Evolutionary conservation across 2,888 invertebrate genomes (phyloP).

Genomic region (Dendrolimus pini): DNA sequence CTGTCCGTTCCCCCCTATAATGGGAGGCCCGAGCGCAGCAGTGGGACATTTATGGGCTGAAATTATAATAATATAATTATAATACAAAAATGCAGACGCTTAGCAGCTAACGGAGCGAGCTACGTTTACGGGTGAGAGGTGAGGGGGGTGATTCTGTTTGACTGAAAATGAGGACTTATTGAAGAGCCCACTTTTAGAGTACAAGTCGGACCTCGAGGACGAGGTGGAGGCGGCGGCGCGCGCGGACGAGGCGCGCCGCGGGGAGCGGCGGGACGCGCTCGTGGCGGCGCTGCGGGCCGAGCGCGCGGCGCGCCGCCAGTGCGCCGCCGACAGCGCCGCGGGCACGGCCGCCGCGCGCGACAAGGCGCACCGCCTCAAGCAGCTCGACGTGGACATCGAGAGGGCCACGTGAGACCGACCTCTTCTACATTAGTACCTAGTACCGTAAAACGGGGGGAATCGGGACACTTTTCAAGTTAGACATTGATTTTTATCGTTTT

Average conservation of each 20-base stretch:
- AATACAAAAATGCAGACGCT: no score
- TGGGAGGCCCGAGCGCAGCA: no score
- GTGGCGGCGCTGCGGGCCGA: conserved; percentile 15
- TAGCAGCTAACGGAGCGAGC: no score
- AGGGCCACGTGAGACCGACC: conserved; percentile 22
- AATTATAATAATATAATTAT: no score
- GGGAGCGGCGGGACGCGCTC: conserved; percentile 27
- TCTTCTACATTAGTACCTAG: conserved; percentile 7
- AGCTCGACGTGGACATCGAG: conserved; percentile 32
- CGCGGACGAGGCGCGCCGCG: conserved; percentile 33
- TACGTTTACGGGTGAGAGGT: no score
- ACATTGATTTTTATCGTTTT: no score
- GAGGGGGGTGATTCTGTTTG: no score
- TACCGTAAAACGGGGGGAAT: no score
- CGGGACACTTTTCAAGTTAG: no score
- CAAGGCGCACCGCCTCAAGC: conserved; percentile 9
- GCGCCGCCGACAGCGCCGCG: conserved; percentile 4
- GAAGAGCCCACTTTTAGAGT: conserved; percentile 18
- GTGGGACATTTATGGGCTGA: no score
- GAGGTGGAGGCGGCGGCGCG: conserved; percentile 37
- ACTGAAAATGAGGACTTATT: no score
- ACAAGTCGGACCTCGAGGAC: conserved; percentile 33
- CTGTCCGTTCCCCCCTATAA: no score
- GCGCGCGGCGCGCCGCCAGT: conserved; percentile 8
- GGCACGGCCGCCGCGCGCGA: conserved; percentile 7